A percentile compares a stretch with the other conserved stretches of the same genome.
These are phyloP conservation scores for Erythrocebus patas DNA, from an alignment of 2,113 vertebrate species.

Conservation along the genomic window DNA sequence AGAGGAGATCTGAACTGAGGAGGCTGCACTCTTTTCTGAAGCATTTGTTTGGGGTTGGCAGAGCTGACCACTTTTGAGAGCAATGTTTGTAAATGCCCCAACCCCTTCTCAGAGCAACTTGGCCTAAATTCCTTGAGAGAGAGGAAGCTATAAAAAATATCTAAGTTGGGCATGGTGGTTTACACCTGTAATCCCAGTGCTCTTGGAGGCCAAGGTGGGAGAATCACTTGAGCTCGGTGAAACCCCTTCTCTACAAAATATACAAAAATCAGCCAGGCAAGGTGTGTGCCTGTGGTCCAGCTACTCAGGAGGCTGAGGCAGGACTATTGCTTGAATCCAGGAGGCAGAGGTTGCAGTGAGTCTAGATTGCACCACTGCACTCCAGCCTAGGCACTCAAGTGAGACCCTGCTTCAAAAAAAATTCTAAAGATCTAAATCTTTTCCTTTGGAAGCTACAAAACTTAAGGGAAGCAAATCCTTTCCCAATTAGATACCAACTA, in stretches of 20 bases:
- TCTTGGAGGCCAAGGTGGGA: background rate
- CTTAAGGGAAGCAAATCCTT: background rate
- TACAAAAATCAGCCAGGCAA: background rate
- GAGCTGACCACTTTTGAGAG: background rate
- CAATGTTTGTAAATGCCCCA: background rate
- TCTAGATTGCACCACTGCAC: background rate
- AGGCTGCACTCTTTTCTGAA: background rate
- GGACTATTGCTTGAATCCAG: background rate
- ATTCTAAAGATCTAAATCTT: background rate
- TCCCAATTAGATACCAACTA: background rate
- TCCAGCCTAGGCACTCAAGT: background rate
- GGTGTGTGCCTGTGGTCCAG: background rate
- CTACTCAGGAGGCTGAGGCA: background rate
- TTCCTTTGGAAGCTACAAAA: background rate
- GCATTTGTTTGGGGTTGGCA: background rate
- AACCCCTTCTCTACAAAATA: background rate
- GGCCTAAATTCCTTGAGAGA: background rate
- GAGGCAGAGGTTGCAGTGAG: background rate
- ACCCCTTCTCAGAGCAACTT: background rate
- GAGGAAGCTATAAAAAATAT: background rate
- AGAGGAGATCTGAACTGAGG: background rate
- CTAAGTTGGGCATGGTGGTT: background rate
- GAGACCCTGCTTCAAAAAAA: background rate
- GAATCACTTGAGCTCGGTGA: background rate
- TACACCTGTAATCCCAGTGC: background rate